These are phyloP conservation scores for Zygaena filipendulae DNA, from an alignment of 2,888 invertebrate genomes.

Conservation along the genomic window DNA sequence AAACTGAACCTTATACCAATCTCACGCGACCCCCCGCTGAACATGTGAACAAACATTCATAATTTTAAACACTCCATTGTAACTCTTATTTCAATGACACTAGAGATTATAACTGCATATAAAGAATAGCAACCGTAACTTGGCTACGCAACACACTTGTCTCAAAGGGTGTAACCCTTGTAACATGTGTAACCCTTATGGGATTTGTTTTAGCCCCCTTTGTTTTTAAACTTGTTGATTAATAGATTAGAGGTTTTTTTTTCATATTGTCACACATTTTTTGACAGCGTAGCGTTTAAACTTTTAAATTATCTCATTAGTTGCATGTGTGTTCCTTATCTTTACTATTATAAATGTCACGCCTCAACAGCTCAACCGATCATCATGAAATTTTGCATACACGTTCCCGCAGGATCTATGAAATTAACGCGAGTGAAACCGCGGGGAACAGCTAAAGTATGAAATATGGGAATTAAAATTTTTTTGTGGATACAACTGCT, in stretches of 20 bases:
- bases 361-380: too few relatives aligned
- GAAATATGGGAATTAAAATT: too few relatives aligned
- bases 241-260: not conserved
- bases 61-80: constrained; percentile 9
- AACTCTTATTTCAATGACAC: constrained; percentile 10
- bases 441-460: too few relatives aligned
- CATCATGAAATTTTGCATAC: too few relatives aligned
- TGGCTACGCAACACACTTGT: constrained; percentile 48
- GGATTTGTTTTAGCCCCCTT: constrained; percentile 41
- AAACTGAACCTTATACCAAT: constrained; percentile 26
- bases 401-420: too few relatives aligned
- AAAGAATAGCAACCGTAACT: constrained; percentile 13
- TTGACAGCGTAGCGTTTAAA: too few relatives aligned
- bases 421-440: too few relatives aligned
- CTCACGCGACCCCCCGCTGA: constrained; percentile 40
- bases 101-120: constrained; percentile 21
- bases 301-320: too few relatives aligned
- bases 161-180: constrained; percentile 43
- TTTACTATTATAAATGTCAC: too few relatives aligned
- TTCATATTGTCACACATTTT: constrained; percentile 1
- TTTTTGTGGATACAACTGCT: too few relatives aligned
- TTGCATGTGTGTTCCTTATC: too few relatives aligned
- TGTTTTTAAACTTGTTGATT: constrained; percentile 27
- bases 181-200: constrained; percentile 40
- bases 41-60: constrained; percentile 56